phyloP scores from a whole-genome alignment of 2,797 vertebrate species.

The Falco peregrinus region DNA sequence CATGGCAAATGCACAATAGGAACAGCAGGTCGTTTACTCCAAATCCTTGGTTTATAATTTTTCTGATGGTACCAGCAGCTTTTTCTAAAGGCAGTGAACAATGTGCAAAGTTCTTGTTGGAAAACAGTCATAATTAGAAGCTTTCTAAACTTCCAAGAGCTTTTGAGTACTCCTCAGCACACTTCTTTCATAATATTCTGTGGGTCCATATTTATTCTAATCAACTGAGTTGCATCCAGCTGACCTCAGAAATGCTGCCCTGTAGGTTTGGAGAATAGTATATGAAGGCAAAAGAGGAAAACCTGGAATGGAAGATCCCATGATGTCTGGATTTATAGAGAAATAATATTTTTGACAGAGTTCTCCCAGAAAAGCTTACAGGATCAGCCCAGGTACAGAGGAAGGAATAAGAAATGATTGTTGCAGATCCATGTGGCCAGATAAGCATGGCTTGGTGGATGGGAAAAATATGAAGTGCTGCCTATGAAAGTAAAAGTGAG shows the following conservation, averaged over 20 bases:
- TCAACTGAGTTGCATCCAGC: background rate
- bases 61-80: background rate
- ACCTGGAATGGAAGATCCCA: background rate
- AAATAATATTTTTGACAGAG: background rate
- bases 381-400: background rate
- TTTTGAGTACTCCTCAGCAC: background rate
- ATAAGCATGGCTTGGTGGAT: background rate
- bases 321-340: background rate
- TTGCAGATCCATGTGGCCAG: background rate
- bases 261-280: background rate
- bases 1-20: background rate
- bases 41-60: background rate
- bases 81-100: background rate
- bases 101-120: background rate
- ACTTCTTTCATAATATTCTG: background rate
- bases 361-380: background rate
- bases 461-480: background rate
- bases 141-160: background rate
- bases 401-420: background rate
- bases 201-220: background rate
- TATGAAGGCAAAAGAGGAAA: background rate
- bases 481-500: background rate
- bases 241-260: background rate
- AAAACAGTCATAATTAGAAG: background rate
- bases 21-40: slow-evolving; percentile 22